These are phyloP conservation scores for Drosophila busckii DNA, from an alignment of 1,140 invertebrate genomes.

Conservation along the genomic window DNA sequence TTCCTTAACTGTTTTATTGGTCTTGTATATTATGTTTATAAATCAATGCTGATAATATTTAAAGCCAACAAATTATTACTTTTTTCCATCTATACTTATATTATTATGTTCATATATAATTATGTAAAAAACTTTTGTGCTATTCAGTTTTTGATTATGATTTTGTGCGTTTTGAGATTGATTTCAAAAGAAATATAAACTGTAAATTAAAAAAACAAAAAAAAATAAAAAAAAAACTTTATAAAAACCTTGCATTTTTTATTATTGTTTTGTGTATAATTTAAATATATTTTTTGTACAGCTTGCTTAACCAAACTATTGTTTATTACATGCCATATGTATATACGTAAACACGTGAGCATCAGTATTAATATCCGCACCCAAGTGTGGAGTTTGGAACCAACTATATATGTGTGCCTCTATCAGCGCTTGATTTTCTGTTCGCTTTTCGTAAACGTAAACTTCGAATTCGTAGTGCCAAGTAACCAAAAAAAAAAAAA, in stretches of 20 bases:
- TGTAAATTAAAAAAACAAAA: slow-evolving; percentile 36
- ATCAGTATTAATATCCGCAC: too few relatives aligned
- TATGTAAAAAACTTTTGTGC: slow-evolving; percentile 47
- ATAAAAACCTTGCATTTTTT: slow-evolving; percentile 46
- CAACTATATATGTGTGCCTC: slow-evolving; percentile 28
- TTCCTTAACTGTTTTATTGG: too few relatives aligned
- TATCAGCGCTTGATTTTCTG: slow-evolving; percentile 26
- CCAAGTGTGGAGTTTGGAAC: slow-evolving; percentile 10
- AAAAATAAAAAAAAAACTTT: slow-evolving; percentile 21
- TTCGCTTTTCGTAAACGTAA: slow-evolving; percentile 16
- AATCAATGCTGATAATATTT: neutral
- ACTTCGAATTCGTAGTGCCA: slow-evolving; percentile 34
- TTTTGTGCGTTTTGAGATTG: slow-evolving; percentile 71
- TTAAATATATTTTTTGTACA: slow-evolving; percentile 24
- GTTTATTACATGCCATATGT: too few relatives aligned
- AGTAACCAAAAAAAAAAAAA: neutral
- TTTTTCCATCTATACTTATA: slow-evolving; percentile 34
- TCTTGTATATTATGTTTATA: slow-evolving; percentile 15
- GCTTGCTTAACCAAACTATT: too few relatives aligned
- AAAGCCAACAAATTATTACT: slow-evolving; percentile 27
- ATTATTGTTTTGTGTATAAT: slow-evolving; percentile 27
- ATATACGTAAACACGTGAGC: too few relatives aligned
- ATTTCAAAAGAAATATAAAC: slow-evolving; percentile 68
- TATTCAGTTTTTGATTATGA: slow-evolving; percentile 57
- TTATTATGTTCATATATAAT: slow-evolving; percentile 27